Evolutionary conservation across 2,113 vertebrate genomes (phyloP).

Genomic region (Otocyon megalotis): DNA sequence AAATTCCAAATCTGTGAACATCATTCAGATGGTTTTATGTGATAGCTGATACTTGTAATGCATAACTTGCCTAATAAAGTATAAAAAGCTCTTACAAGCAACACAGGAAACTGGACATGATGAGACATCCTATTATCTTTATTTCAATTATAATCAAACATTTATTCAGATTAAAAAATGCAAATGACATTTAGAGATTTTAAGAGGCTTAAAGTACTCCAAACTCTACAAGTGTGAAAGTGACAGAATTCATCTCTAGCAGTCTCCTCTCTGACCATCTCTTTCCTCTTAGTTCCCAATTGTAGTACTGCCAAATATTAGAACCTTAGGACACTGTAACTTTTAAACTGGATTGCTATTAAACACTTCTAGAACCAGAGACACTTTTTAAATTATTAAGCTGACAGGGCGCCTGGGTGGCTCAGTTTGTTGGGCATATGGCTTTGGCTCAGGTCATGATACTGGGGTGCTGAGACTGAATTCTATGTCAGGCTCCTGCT

Average conservation of each 20-base stretch:
- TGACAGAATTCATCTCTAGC: not conserved
- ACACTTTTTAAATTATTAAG: not conserved
- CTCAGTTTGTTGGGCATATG: not conserved
- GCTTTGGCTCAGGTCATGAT: not conserved
- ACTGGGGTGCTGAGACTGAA: not conserved
- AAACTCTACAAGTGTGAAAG: not conserved
- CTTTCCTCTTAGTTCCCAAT: not conserved
- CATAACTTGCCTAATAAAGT: conserved; percentile 26
- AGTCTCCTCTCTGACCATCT: not conserved
- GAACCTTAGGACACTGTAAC: not conserved
- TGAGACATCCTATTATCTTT: not conserved
- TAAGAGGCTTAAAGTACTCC: not conserved
- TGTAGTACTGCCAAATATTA: not conserved
- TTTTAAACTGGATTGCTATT: not conserved
- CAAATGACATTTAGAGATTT: not conserved
- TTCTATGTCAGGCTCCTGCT: not conserved
- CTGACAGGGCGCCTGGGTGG: not conserved
- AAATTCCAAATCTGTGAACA: conserved; percentile 39
- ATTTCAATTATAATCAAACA: conserved; percentile 11
- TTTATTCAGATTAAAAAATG: conserved; percentile 32
- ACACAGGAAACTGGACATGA: conserved; percentile 20
- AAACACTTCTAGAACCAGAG: conserved; percentile 38
- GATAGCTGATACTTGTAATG: conserved; percentile 51
- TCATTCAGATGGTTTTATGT: conserved; percentile 29
- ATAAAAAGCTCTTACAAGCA: conserved; percentile 34